These are phyloP conservation scores for Aphidoletes aphidimyza DNA, from an alignment of 2,888 invertebrate species.

Conservation along the genomic window DNA sequence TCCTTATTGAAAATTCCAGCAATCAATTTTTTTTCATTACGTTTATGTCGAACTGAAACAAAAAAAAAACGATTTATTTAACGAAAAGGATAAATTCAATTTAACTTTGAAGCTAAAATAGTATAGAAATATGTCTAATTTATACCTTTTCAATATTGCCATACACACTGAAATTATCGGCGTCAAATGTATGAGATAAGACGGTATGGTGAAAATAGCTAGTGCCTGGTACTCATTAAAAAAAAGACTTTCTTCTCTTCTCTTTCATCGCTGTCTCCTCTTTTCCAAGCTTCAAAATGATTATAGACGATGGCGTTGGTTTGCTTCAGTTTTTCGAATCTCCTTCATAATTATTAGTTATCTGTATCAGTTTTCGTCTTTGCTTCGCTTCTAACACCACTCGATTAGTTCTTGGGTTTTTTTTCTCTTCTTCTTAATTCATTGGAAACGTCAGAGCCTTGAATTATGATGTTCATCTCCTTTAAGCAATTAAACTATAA, in stretches of 20 bases:
- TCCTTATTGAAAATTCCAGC: too few relatives aligned
- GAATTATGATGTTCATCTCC: conserved; percentile 41
- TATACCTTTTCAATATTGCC: neutral
- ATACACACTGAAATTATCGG: neutral
- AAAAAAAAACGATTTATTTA: too few relatives aligned
- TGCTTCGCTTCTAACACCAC: neutral
- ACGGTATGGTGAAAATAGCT: neutral
- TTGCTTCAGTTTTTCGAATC: neutral
- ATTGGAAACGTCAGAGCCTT: conserved; percentile 9
- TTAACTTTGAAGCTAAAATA: too few relatives aligned
- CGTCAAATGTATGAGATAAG: neutral
- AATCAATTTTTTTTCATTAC: too few relatives aligned
- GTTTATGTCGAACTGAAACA: too few relatives aligned
- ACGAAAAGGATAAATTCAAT: too few relatives aligned
- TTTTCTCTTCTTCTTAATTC: neutral
- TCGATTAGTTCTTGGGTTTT: too few relatives aligned
- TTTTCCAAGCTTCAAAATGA: neutral
- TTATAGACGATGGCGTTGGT: neutral
- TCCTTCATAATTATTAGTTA: conserved; percentile 41
- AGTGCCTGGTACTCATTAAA: neutral
- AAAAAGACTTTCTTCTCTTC: neutral
- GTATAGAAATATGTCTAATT: too few relatives aligned
- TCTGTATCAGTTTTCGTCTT: conserved; percentile 41
- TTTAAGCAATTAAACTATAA: conserved; percentile 1
- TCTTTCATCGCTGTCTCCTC: neutral